Evolutionary conservation across 2,888 invertebrate genomes (phyloP), one percentile per base, ranked within the genome.

Genomic region (Elysia crispata): DNA sequence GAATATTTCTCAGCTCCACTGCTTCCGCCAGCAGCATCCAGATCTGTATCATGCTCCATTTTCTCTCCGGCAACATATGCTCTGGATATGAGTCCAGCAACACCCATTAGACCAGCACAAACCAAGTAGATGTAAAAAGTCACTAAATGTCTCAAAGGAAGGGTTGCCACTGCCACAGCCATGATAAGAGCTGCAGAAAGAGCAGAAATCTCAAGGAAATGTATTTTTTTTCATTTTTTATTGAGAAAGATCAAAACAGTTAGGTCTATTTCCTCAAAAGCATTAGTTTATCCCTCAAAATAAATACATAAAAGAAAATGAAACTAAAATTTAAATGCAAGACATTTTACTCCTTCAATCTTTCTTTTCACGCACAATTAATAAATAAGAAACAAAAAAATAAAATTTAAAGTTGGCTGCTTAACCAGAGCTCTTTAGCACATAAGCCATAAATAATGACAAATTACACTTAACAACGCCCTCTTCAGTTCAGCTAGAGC

Each of bases 41-140:
- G 25, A 0, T 76, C 76, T 86, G 85, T 62, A 85, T 84, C 83
- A 90, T 91, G 30, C n/a, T 88, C 85, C 20, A 93, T 91, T 83
- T 93, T 94, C 76, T 91, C 87, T 23, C 87, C 86, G 25, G 90
- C 88, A 1, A 90, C 89, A 33, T 70, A 80, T 6, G 76, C 76
- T 33, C 60, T 76, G 6, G 80, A 80, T 23, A 80, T 66, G 49
- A 75, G 31, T 20, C 76, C 66, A 25, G 76, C 80, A 80, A 75
- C 67, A 1, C 60, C 80, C 60, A 94, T 89, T 1, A 94, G 87
- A 41, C 91, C 88, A 13, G 91, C 89, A 83, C 92, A 92, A 60
- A 93, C 87, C 49, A 92, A 88, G 87, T 94, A 93, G 88, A 93
- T 92, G 89, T 94, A 94, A 72, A 94, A 89, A 23, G 90, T 90